Percentiles rank a stretch among this genome's conserved stretches.
Evolutionary conservation across 1,140 invertebrate species (phyloP).

Genomic region (Zophobas morio): DNA sequence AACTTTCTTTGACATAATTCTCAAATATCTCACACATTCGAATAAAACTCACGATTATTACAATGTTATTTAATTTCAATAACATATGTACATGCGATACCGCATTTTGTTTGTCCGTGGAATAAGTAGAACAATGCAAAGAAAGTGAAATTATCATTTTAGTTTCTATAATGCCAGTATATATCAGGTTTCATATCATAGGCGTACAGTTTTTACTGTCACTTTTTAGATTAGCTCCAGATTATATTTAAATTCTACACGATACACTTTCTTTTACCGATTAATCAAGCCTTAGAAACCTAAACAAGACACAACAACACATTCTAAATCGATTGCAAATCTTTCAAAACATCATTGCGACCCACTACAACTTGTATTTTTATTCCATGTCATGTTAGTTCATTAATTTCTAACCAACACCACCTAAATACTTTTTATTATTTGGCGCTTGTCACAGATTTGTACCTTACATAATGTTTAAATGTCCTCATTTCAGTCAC

Average conservation of each 20-base stretch:
- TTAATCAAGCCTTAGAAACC: slow-evolving; percentile 29
- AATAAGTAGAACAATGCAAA: slow-evolving; percentile 46
- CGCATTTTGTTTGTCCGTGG: slow-evolving; percentile 43
- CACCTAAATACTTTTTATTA: no score
- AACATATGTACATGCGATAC: slow-evolving; percentile 29
- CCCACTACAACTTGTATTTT: neutral
- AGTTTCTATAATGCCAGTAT: slow-evolving; percentile 39
- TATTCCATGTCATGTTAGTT: no score
- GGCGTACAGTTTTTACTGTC: slow-evolving; percentile 43
- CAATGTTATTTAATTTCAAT: slow-evolving; percentile 47
- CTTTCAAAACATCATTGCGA: neutral
- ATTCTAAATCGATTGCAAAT: slow-evolving; percentile 10
- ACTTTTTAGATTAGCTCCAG: slow-evolving; percentile 42
- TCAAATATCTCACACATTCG: slow-evolving; percentile 52
- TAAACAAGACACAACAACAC: neutral
- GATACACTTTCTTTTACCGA: slow-evolving; percentile 32
- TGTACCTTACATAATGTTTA: no score
- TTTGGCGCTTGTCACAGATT: no score
- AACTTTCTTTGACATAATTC: slow-evolving; percentile 53
- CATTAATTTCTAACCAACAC: no score
- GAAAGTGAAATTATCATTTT: slow-evolving; percentile 49
- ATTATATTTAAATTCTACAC: slow-evolving; percentile 35
- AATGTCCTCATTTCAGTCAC: no score
- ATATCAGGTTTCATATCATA: slow-evolving; percentile 44
- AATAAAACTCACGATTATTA: slow-evolving; percentile 41